Evolutionary conservation across 2,888 invertebrate species (phyloP).

Genomic region (Prosapia bicincta): DNA sequence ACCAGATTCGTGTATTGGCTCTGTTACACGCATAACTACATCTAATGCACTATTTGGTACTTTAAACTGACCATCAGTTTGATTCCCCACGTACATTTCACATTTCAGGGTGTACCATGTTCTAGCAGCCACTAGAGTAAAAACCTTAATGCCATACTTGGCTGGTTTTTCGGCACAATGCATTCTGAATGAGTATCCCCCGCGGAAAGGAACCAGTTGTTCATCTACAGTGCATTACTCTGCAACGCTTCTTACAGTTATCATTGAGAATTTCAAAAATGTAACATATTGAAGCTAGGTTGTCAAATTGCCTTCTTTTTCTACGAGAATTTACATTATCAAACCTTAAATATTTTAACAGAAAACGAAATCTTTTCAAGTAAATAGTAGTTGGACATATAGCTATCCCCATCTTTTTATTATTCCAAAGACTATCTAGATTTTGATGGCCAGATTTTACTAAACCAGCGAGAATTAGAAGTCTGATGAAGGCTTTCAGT

Average conservation of each 20-base stretch:
- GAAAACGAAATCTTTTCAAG: slow-evolving; percentile 17
- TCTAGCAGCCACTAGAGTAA: background rate
- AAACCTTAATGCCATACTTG: background rate
- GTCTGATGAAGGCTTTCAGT: slow-evolving; percentile 9
- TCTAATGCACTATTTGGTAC: background rate
- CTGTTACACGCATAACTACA: background rate
- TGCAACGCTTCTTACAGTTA: slow-evolving; percentile 12
- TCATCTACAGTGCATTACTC: slow-evolving; percentile 16
- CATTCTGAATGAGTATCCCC: slow-evolving; percentile 16
- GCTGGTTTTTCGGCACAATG: background rate
- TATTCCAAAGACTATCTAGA: slow-evolving; percentile 15
- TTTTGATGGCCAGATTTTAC: slow-evolving; percentile 16
- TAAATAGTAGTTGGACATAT: slow-evolving; percentile 11
- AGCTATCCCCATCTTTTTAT: slow-evolving; percentile 7
- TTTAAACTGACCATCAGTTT: background rate
- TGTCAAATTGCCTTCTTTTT: slow-evolving; percentile 6
- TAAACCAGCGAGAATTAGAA: slow-evolving; percentile 12
- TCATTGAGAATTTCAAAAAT: slow-evolving; percentile 13
- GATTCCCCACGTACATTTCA: no score
- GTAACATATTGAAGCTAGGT: background rate
- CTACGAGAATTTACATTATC: slow-evolving; percentile 7
- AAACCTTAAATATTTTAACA: slow-evolving; percentile 15
- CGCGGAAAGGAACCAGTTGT: slow-evolving; percentile 12
- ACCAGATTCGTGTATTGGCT: background rate
- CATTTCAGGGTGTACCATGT: background rate